A percentile compares a stretch with the other conserved stretches of the same genome.
Evolutionary conservation across 2,797 vertebrate genomes (phyloP).

Genomic region (Falco berigora): DNA sequence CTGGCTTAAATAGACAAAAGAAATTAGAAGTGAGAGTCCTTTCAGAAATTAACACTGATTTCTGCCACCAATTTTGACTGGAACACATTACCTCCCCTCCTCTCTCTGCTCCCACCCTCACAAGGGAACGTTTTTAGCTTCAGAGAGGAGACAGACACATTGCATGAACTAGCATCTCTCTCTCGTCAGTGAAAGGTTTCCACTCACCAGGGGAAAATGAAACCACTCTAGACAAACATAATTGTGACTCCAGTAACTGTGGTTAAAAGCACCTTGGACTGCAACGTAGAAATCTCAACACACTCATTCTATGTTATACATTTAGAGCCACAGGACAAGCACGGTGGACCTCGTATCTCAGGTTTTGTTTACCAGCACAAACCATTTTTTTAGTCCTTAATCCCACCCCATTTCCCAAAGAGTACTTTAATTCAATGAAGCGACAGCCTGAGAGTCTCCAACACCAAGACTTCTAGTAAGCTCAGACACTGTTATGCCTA

Average conservation of each 20-base stretch:
- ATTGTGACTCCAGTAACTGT: not conserved
- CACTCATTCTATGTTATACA: not conserved
- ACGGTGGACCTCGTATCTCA: not conserved
- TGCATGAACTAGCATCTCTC: not conserved
- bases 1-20: constrained; percentile 85
- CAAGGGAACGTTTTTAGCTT: not conserved
- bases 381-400: not conserved
- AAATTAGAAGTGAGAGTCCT: constrained; percentile 73
- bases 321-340: not conserved
- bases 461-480: not conserved
- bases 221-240: not conserved
- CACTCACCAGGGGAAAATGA: not conserved
- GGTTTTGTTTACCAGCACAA: not conserved
- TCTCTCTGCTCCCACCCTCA: not conserved
- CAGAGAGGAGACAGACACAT: not conserved
- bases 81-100: not conserved
- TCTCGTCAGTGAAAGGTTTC: not conserved
- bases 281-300: not conserved
- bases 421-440: not conserved
- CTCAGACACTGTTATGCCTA: not conserved
- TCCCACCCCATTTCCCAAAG: not conserved
- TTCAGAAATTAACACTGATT: constrained; percentile 33
- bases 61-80: not conserved
- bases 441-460: not conserved
- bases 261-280: not conserved